Evolutionary conservation across 2,888 invertebrate genomes (phyloP).

Genomic region (Noctua comes): DNA sequence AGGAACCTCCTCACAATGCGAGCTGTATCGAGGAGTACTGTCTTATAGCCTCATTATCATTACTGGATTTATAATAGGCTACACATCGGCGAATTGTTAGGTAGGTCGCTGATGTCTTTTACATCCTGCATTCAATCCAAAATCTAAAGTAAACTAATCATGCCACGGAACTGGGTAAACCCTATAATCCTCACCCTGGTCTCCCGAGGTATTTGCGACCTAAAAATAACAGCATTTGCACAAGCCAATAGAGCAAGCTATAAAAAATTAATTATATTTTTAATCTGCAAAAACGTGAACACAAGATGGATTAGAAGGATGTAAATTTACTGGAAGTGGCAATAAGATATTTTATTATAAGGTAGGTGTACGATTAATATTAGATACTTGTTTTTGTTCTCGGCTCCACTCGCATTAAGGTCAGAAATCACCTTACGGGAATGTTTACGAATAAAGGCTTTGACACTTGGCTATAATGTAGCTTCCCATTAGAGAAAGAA

Average conservation of each 20-base stretch:
- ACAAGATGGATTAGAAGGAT: constrained; percentile 74
- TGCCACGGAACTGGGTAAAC: constrained; percentile 62
- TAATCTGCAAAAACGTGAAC: constrained; percentile 87
- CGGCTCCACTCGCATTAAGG: background rate
- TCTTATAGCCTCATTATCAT: no score
- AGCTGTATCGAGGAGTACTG: no score
- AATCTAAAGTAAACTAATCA: constrained; percentile 46
- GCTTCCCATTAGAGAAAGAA: no score
- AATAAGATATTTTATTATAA: background rate
- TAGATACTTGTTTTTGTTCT: background rate
- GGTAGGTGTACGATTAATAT: background rate
- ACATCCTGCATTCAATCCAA: background rate
- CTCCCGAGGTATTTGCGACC: constrained; percentile 76
- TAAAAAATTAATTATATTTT: constrained; percentile 90
- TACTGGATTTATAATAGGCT: no score
- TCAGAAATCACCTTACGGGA: background rate
- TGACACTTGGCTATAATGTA: background rate
- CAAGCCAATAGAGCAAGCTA: constrained; percentile 85
- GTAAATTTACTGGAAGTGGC: constrained; percentile 69
- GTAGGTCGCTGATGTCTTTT: background rate
- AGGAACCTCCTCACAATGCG: no score
- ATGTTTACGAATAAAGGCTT: background rate
- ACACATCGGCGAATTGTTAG: no score
- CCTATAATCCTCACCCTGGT: constrained; percentile 72
- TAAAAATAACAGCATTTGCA: constrained; percentile 84